Conservation (phyloP, 2,888 invertebrate genomes). For the Poecilus cupreus region DNA sequence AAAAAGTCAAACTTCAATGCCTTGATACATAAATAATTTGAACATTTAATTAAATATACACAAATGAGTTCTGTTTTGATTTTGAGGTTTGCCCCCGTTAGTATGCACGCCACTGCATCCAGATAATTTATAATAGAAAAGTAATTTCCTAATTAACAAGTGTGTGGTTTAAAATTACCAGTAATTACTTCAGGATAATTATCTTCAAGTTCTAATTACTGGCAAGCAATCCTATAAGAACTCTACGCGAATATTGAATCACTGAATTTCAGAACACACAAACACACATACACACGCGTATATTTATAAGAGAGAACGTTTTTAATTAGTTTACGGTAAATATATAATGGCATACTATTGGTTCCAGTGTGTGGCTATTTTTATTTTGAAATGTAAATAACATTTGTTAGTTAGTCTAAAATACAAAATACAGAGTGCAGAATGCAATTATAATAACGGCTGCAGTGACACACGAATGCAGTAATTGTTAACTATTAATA, state of each 20-base stretch:
- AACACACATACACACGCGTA: neutral
- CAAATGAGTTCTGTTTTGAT: too few species aligned
- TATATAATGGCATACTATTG: neutral
- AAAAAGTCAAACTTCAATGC: too few species aligned
- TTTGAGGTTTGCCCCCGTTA: neutral
- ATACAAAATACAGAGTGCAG: neutral
- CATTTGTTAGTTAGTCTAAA: neutral
- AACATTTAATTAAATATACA: too few species aligned
- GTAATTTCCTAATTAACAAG: constrained; percentile 8
- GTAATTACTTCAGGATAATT: neutral
- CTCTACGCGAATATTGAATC: neutral
- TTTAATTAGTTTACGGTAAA: constrained; percentile 2
- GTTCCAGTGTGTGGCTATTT: neutral
- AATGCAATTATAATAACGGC: too few species aligned
- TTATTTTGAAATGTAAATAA: neutral
- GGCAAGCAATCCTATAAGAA: neutral
- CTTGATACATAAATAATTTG: too few species aligned
- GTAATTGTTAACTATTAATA: too few species aligned
- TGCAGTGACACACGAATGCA: too few species aligned
- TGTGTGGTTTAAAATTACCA: constrained; percentile 1
- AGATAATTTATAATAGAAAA: neutral
- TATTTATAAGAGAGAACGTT: neutral
- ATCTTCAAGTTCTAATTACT: constrained; percentile 1
- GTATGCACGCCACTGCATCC: neutral
- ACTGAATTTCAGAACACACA: neutral